Conservation (phyloP, 2,888 invertebrate species). For the Oscheius sp. region DNA sequence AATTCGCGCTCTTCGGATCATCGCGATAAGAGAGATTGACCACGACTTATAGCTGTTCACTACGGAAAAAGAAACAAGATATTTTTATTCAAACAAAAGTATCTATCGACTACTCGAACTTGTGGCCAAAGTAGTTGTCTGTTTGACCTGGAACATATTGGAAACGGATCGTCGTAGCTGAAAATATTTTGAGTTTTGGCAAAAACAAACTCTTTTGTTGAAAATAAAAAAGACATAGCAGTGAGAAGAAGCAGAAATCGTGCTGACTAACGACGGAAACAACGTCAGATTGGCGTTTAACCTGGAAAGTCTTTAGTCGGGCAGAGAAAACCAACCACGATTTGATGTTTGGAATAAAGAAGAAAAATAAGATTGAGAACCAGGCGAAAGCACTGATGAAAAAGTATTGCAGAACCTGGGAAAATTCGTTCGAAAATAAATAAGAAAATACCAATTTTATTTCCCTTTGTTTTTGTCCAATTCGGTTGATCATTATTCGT, state of each 20-base stretch:
- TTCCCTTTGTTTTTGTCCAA: not conserved
- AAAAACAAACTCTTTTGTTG: not conserved
- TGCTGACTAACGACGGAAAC: not conserved
- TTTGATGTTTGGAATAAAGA: not conserved
- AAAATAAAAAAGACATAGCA: not conserved
- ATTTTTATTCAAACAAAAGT: no score
- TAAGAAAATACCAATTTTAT: not conserved
- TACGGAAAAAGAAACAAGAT: no score
- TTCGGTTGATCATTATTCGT: not conserved
- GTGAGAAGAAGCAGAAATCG: not conserved
- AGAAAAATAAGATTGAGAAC: not conserved
- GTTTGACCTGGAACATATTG: no score
- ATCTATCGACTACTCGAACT: no score
- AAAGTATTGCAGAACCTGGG: no score
- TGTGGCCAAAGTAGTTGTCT: no score
- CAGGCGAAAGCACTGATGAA: not conserved
- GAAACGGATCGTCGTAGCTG: no score
- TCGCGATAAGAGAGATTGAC: no score
- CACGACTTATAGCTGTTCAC: no score
- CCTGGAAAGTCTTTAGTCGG: not conserved
- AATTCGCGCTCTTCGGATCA: no score
- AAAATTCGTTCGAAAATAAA: no score
- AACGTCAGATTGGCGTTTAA: not conserved
- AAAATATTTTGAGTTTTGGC: no score
- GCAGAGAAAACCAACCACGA: not conserved